Percentiles rank a stretch among this genome's conserved stretches.
Conservation (phyloP, 2,797 vertebrate species). For the Champsocephalus esox region DNA sequence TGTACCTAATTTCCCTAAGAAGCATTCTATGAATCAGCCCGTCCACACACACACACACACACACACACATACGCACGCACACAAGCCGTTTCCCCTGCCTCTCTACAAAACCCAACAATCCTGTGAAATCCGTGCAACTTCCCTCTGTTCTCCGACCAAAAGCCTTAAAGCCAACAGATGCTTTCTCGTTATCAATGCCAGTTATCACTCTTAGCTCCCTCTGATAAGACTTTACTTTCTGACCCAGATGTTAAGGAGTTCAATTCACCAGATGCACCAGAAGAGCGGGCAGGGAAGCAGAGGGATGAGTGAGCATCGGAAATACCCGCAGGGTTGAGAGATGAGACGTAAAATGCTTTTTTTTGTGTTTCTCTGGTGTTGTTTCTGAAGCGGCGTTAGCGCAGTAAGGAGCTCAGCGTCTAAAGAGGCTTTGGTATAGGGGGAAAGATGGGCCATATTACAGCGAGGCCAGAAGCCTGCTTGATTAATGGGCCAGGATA, state of each 20-base stretch:
- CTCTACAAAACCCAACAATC: conserved; percentile 64
- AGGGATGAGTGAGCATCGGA: conserved; percentile 71
- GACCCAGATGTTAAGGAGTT: conserved; percentile 83
- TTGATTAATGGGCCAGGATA: conserved; percentile 98
- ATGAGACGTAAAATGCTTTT: conserved; percentile 74
- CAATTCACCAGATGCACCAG: conserved; percentile 80
- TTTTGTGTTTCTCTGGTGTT: conserved; percentile 62
- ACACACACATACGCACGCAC: conserved; percentile 30
- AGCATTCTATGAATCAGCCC: conserved; percentile 65
- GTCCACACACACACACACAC: conserved; percentile 47
- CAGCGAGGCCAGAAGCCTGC: conserved; percentile 91
- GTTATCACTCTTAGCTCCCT: conserved; percentile 75
- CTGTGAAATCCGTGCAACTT: conserved; percentile 68
- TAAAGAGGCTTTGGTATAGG: conserved; percentile 93
- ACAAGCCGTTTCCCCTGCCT: conserved; percentile 30
- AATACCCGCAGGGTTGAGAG: conserved; percentile 73
- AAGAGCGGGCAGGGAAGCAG: conserved; percentile 66
- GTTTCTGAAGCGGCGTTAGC: conserved; percentile 88
- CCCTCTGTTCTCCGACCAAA: conserved; percentile 80
- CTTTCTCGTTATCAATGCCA: conserved; percentile 75
- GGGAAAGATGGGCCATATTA: conserved; percentile 94
- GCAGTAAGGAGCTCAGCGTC: conserved; percentile 92
- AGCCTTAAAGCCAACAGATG: conserved; percentile 80
- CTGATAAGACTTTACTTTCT: conserved; percentile 81
- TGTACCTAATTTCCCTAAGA: conserved; percentile 63